Evolutionary conservation across 2,797 vertebrate species (phyloP), one percentile per base, ranked within the genome.

Genomic region (Arnoldichthys spilopterus): DNA sequence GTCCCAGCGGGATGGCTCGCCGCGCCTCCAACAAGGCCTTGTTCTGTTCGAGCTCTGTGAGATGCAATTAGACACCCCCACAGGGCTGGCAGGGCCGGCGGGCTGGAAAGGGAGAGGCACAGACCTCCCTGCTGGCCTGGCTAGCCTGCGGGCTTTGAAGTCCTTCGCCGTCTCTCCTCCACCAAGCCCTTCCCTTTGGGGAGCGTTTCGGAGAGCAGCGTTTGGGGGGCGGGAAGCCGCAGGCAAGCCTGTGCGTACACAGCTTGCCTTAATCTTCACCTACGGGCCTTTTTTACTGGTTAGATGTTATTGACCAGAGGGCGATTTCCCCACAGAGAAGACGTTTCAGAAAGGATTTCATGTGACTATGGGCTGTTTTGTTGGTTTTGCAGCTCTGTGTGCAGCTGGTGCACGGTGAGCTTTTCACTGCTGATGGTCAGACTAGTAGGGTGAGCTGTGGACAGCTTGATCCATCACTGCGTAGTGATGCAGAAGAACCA

Each of bases 51-150:
- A 85, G 84, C 87, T 84, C 89, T 90, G 89, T 92, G 87, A 94
- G 94, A 94, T 92, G 92, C 94, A 94, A 93, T 94, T 92, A 94
- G 92, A 92, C 92, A 90, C 89, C 89, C 89, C 90, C 90, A 88
- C 83, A 73, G 89, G 90, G 85, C 91, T 88, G 89, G 84, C 78
- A 91, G 90, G 89, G 86, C 82, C 85, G 56, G 62, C 62, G 62
- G 49, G 47, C 79, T 76, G 68, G 61, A 77, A 68, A 78, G 77
- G 62, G 45, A 69, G 77, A 84, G 82, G 81, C 73, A 80, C 77
- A 89, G 91, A 92, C 89, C 90, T 93, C 93, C 92, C 91, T 20
- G 83, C 88, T 86, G 79, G 90, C 82, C 92, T 94, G 90, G 91
- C 91, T 91, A 86, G 77, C 89, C 85, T 77, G 90, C 86, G 89